Base-by-base conservation (phyloP, 2,888 invertebrate genomes). In the Melinopterus prodromus region DNA sequence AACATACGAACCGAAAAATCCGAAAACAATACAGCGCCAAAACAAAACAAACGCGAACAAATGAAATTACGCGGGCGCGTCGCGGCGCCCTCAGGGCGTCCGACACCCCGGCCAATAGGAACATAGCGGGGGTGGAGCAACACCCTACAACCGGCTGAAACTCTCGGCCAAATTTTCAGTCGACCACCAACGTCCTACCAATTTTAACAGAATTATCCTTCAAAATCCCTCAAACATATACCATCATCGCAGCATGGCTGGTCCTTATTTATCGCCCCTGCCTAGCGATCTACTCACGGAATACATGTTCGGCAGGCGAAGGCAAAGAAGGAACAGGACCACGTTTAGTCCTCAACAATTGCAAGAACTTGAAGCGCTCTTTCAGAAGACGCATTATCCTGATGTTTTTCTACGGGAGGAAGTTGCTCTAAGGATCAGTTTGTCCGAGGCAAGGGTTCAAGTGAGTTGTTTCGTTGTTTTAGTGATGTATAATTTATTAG, bases 271-370 rank as follows among this genome's bases (percentile, higher is more conserved):
- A 80, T 96, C 96, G 76, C 96, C 96, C 0, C 89, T 97, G 72
- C 96, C 96, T 53, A 95, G 96, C 36, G 97, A 97, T 90, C 91
- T 97, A n/a, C 91, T 97, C 76, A 96, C 97, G 15, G 97, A 97
- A 89, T 97, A 97, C 86, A 97, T 97, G 97, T 97, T 97, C 88
- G 97, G 97, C 9, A 92, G 97, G 84, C 92, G 97, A 81, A 92
- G 97, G 84, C 95, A 98, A 92, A 92, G 98, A 81, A 92, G 98
- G 81, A 98, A 98, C 89, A 92, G 98, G 53, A 98, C 98, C 7
- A 98, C 98, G 0, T 98, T 98, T 88, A 97, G 97, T 37, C 97
- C 98, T 0, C 97, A 97, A 88, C 98, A 98, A 90, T 91, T 98
- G 76, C 96, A 96, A 87, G 97, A 98, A 87, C 89, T 98, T 86